Evolutionary conservation across 1,140 invertebrate species (phyloP).

Genomic region (Bombyx mori): ASM3026992v2 NC_085129.1:15682001-15682500

Average conservation of each 20-base stretch:
- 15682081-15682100: conserved; percentile 90
- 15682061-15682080: conserved; percentile 82
- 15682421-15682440: too few species aligned
- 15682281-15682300: too few species aligned
- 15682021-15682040: conserved; percentile 86
- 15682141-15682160: conserved; percentile 75
- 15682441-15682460: too few species aligned
- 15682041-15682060: conserved; percentile 86
- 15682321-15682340: too few species aligned
- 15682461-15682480: too few species aligned
- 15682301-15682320: too few species aligned
- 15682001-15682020: conserved; percentile 82
- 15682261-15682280: too few species aligned
- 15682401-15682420: too few species aligned
- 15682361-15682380: too few species aligned
- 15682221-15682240: not conserved
- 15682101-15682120: conserved; percentile 95
- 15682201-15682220: conserved; percentile 28
- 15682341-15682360: too few species aligned
- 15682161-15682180: conserved; percentile 77
- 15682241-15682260: not conserved
- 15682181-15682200: conserved; percentile 89
- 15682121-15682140: conserved; percentile 79
- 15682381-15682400: too few species aligned
- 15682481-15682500: too few species aligned